Base-by-base conservation (phyloP, 2,113 vertebrate genomes). In the Pygoscelis adeliae region DNA sequence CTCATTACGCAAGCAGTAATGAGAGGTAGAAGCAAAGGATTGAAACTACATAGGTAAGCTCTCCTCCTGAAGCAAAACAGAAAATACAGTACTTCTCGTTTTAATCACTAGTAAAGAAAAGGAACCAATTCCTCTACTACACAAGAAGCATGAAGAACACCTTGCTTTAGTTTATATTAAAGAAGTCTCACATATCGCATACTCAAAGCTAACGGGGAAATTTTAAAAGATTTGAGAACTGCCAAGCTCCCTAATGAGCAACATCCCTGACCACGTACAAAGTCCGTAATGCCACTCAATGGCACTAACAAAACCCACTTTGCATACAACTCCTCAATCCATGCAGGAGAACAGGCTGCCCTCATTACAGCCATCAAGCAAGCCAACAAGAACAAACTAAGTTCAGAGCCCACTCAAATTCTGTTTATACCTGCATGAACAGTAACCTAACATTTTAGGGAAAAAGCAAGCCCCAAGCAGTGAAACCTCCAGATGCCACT, bases 231-330 rank as follows among this genome's bases (percentile, higher is more conserved):
- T 44, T 44, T 52, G 44, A 59, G 46, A 83, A 58, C 40, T 42
- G 74, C 4, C 49, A 72, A 38, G 56, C 29, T 83, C 38, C 15
- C n/a, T n/a, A 71, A 78, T 4, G 5, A 84, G 17, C 52, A 59
- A 22, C 0, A 0, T 29, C 44, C 56, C 34, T 61, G 23, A 83
- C 30, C 36, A 50, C 1, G 1, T 11, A 77, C 36, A 70, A 44
- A 15, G 50, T 19, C 72, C 0, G 0, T 7, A 67, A 52, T 2
- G 5, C 44, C 40, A 40, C 58, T 30, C 58, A 44, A 8, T 2
- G 6, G 52, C 77, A 74, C 47, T 8, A 40, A 58, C 34, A 58
- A 72, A 91, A 79, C 25, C 14, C 61, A 32, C 23, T n/a, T 38
- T 0, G 0, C 2, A 0, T 14, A 32, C 32, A 66, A 15, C 20